These are phyloP conservation scores for Ceratosolen fusciceps DNA, from an alignment of 1,140 invertebrate genomes.

Conservation along the genomic window DNA sequence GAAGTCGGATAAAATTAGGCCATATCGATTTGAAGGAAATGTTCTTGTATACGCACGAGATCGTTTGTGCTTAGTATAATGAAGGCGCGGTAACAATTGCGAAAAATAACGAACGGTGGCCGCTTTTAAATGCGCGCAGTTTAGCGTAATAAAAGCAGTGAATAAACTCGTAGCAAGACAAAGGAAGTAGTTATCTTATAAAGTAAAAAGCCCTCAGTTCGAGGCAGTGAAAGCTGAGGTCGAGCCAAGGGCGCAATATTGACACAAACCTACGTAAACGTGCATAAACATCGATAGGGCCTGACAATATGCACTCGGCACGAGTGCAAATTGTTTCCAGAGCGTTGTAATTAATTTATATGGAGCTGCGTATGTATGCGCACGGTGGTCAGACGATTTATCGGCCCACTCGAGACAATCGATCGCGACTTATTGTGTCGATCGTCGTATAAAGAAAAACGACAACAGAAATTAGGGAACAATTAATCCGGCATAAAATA, in stretches of 20 bases:
- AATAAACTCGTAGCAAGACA: background rate
- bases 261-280: background rate
- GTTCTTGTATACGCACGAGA: too few species aligned
- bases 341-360: background rate
- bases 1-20: too few species aligned
- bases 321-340: background rate
- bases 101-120: background rate
- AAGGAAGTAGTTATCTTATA: background rate
- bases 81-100: background rate
- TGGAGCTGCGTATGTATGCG: background rate
- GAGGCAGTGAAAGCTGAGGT: background rate
- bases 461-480: constrained; percentile 67
- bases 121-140: background rate
- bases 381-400: background rate
- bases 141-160: background rate
- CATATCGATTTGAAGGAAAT: too few species aligned
- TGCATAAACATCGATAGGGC: constrained; percentile 1
- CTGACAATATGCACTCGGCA: background rate
- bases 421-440: background rate
- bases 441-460: background rate
- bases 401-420: constrained; percentile 31
- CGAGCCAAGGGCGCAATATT: background rate
- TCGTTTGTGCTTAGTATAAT: too few species aligned
- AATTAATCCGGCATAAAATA: constrained; percentile 56
- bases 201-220: background rate